Evolutionary conservation across 2,797 vertebrate genomes (phyloP).

Genomic region (Sebastes steindachneri): DNA sequence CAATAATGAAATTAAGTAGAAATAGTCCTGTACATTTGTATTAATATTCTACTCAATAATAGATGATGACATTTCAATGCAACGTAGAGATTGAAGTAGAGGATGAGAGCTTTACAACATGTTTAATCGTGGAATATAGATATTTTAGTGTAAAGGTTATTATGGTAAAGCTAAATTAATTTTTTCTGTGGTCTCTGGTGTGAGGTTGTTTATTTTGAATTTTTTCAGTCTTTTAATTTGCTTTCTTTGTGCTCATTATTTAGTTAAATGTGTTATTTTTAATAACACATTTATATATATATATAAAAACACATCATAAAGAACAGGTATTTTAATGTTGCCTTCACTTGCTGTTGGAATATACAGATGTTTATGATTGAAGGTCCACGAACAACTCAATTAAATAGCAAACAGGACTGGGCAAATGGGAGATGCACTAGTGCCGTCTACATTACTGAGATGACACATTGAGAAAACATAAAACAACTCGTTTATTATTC

Average conservation of each 20-base stretch:
- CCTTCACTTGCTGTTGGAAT: background rate
- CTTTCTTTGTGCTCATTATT: background rate
- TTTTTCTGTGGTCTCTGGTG: too few relatives aligned
- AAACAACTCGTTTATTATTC: background rate
- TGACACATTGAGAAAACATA: background rate
- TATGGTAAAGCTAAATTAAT: background rate
- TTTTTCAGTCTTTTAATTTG: background rate
- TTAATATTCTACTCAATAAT: background rate
- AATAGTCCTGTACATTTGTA: background rate
- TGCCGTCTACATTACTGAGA: background rate
- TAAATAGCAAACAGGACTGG: background rate
- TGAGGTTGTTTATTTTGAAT: background rate
- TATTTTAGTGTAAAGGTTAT: background rate
- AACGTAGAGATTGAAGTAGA: background rate
- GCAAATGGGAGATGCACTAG: background rate
- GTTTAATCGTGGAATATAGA: background rate
- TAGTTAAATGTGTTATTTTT: background rate
- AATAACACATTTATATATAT: background rate
- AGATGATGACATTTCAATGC: background rate
- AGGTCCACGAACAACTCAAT: too few relatives aligned
- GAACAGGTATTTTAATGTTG: background rate
- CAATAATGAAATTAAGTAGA: background rate
- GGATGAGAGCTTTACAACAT: background rate
- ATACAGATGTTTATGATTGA: accelerated
- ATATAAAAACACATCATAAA: background rate